Evolutionary conservation across 2,888 invertebrate species (phyloP), one percentile per base, ranked within the genome.

Genomic region (Dryocosmus kuriphilus): DNA sequence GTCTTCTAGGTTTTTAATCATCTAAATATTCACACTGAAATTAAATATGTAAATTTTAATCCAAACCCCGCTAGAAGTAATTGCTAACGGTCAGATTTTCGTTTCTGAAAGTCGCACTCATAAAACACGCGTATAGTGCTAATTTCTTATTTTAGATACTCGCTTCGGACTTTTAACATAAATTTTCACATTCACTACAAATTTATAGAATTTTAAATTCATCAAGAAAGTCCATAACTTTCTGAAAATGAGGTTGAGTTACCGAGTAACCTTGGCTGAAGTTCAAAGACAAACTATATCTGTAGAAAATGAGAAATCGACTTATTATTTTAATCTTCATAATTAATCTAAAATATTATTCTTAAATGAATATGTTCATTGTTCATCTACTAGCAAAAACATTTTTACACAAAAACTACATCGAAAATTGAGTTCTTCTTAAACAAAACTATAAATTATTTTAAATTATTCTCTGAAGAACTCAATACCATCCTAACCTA

Each of bases 61-160:
- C 19, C 1, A 67, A 46, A 67, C 24, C 3, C 65, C 8, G 24
- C 67, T 71, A 51, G 30, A 30, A 51, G 32, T 71, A 16, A n/a
- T 46, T 51, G 11, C 51, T 71, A 71, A 71, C 51, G 51, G 51
- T 51, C 51, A n/a, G 51, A 19, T 55, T 32, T 51, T 71, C 14
- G n/a, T 51, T 55, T 22, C n/a, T 51, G 9, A 51, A 46, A n/a
- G 51, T 41, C 6, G 24, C 65, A 3, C 51, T 51, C 14, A 3
- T 71, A 71, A 55, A 51, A 51, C 19, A n/a, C 27, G 7, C 27
- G 7, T 9, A 30, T 60, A 27, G 30, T 8, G n/a, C 27, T 71
- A 30, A 71, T 46, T 71, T 55, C 71, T 51, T 22, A 71, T 30
- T 51, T 71, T 22, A 51, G n/a, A 71, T 71, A 71, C 51, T 71